Conservation (phyloP, 2,888 invertebrate genomes). For the Sepioteuthis lessoniana region DNA sequence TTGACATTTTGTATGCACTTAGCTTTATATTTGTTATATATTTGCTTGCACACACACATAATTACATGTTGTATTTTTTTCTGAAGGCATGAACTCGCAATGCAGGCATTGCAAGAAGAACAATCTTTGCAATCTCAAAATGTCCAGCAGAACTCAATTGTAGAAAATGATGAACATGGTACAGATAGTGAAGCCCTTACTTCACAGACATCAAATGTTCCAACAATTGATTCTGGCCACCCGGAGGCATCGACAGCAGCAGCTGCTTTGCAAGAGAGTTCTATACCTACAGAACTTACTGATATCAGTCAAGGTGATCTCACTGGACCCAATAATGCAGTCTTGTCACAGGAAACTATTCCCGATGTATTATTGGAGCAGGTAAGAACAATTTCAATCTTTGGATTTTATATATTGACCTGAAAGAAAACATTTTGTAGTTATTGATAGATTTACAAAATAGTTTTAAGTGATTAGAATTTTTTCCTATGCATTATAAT, state of each 20-base stretch:
- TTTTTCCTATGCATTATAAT: too few species aligned
- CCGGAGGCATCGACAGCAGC: slow-evolving; percentile 48
- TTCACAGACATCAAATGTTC: not conserved
- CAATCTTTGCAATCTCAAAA: slow-evolving; percentile 51
- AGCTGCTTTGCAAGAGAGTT: slow-evolving; percentile 56
- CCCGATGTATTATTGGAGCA: slow-evolving; percentile 37
- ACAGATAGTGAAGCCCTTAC: not conserved
- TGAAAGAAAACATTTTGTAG: not conserved
- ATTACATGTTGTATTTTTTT: not conserved
- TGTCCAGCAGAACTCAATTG: slow-evolving; percentile 49
- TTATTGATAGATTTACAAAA: too few species aligned
- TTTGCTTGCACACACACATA: too few species aligned
- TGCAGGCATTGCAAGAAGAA: slow-evolving; percentile 68
- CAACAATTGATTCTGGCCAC: slow-evolving; percentile 36
- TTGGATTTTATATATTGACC: not conserved
- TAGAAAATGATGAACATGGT: not conserved
- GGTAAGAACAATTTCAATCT: not conserved
- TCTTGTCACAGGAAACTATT: not conserved
- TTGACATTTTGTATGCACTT: not conserved
- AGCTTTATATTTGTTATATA: too few species aligned
- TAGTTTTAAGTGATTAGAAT: too few species aligned
- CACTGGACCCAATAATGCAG: not conserved
- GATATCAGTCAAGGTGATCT: slow-evolving; percentile 44
- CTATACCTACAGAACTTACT: slow-evolving; percentile 52
- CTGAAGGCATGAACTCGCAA: slow-evolving; percentile 76